Conservation (phyloP, 2,113 vertebrate genomes). For the Dasyurus viverrinus region DNA sequence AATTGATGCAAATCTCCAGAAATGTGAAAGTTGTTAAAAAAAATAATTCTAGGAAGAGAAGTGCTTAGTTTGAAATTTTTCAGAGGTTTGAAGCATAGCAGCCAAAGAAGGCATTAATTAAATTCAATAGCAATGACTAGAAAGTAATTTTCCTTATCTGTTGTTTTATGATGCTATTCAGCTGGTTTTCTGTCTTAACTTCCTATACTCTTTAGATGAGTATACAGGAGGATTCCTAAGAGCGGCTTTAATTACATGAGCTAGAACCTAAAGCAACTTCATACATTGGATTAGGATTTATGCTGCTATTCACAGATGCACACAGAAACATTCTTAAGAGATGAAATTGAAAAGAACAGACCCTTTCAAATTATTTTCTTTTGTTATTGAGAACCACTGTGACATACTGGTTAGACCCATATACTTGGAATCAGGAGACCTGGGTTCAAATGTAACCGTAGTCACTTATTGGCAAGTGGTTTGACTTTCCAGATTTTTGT, state of each 20-base stretch:
- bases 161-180: not conserved
- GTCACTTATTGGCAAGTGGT: not conserved
- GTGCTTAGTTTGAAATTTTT: not conserved
- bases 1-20: not conserved
- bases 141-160: slow-evolving; percentile 22
- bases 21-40: slow-evolving; percentile 5
- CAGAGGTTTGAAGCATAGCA: not conserved
- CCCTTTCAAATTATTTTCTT: not conserved
- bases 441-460: not conserved
- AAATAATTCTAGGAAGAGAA: not conserved
- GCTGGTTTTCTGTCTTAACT: not conserved
- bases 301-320: not conserved
- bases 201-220: not conserved
- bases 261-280: not conserved
- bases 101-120: not conserved
- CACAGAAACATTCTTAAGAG: slow-evolving; percentile 13
- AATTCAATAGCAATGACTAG: not conserved
- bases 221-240: not conserved
- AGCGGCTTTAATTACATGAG: not conserved
- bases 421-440: not conserved
- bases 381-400: not conserved
- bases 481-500: not conserved
- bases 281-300: slow-evolving; percentile 5
- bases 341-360: not conserved
- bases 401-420: not conserved